A percentile compares a stretch with the other conserved stretches of the same genome.
These are phyloP conservation scores for Cephalotes varians DNA, from an alignment of 2,888 invertebrate genomes.

Conservation along the genomic window DNA sequence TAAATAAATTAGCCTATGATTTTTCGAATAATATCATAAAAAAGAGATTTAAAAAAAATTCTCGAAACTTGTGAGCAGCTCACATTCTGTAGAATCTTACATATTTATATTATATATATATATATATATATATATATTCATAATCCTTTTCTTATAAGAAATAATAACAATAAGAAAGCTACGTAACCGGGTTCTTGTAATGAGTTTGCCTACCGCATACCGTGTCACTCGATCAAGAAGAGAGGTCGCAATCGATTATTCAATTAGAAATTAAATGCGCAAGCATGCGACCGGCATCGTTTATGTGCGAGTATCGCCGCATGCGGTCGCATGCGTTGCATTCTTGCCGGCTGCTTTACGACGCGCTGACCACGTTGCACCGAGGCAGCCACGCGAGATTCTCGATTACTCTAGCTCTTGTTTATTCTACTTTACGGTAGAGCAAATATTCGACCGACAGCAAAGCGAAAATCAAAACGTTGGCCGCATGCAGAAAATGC, in stretches of 20 bases:
- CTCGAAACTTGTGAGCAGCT: not conserved
- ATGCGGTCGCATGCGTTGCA: slow-evolving; percentile 15
- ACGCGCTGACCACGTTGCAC: not conserved
- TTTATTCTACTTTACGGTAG: slow-evolving; percentile 40
- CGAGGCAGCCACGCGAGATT: not conserved
- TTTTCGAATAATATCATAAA: not conserved
- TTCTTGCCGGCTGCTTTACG: slow-evolving; percentile 10
- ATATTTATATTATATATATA: not conserved
- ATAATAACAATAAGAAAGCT: slow-evolving; percentile 10
- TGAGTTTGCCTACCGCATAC: slow-evolving; percentile 64
- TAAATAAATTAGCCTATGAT: not conserved
- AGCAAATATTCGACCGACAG: slow-evolving; percentile 16
- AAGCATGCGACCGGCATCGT: slow-evolving; percentile 26
- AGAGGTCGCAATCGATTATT: slow-evolving; percentile 68
- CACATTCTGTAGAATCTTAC: not conserved
- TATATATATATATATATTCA: slow-evolving; percentile 5
- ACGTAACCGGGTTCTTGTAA: slow-evolving; percentile 63
- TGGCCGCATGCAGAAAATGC: not conserved
- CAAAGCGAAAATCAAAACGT: slow-evolving; percentile 11
- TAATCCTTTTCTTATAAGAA: not conserved
- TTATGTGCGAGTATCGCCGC: not conserved
- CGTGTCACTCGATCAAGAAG: slow-evolving; percentile 63
- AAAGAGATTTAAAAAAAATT: not conserved
- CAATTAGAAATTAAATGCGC: slow-evolving; percentile 67
- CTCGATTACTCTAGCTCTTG: slow-evolving; percentile 35